Evolutionary conservation across 2,797 vertebrate species (phyloP), one percentile per base, ranked within the genome.

Genomic region (Eulemur rubriventer): DNA sequence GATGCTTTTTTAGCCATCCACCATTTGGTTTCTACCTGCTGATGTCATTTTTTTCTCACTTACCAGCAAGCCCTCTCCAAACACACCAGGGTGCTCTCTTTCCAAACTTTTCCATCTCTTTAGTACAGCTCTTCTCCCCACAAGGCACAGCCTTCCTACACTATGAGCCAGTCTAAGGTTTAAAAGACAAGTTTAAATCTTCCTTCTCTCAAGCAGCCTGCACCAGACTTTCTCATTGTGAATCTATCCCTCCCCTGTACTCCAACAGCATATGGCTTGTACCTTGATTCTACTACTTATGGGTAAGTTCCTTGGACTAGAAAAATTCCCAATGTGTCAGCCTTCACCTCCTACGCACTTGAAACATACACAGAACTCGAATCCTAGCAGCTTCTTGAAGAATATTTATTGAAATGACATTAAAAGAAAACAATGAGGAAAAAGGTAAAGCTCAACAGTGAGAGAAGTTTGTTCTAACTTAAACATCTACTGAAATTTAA

Each of bases 401-500:
- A 82, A 55, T 76, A 48, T 48, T 88, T 86, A 75, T 7, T 89
- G 10, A 63, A 84, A 79, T 75, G 26, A 59, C 78, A 75, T 43
- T 63, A 73, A 43, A 88, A 80, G 43, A 59, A 91, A 96, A 26
- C 1, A 88, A 7, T 14, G 50, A 92, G 18, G 30, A 63, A 78
- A 96, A 89, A 18, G 4, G 24, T 79, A 50, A 85, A 65, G 48
- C 17, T 70, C 75, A 26, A 41, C 14, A 65, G 22, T 28, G 11
- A 81, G 22, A 72, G 13, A 88, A 73, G 9, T 85, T 86, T 48
- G 8, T 78, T 80, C 24, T 63, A 69, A 94, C 9, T 80, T 91
- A 80, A 95, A 95, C 89, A 95, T 82, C 22, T 61, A 63, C n/a
- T 81, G 13, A 82, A 85, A 96, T 79, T 85, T 63, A 89, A 4